These are phyloP conservation scores for Naso thynnoides DNA, from an alignment of 2,797 vertebrate species.

Conservation along the genomic window DNA sequence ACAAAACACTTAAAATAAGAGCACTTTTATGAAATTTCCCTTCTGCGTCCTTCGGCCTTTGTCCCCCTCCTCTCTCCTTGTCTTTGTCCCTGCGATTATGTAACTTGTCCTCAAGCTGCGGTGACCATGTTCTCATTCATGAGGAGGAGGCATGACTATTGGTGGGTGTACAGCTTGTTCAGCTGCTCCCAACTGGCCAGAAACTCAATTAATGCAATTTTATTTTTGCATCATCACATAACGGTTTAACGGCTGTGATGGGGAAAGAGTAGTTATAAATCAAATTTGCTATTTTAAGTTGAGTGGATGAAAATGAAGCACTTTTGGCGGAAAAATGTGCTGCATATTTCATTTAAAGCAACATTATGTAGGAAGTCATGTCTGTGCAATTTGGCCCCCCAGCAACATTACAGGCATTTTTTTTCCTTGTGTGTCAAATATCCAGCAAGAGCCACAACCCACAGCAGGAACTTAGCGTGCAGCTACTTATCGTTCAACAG, in stretches of 20 bases:
- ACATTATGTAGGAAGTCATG: no score
- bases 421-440: no score
- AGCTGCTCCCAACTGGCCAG: background rate
- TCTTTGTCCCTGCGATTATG: slow-evolving; percentile 21
- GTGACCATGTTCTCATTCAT: slow-evolving; percentile 26
- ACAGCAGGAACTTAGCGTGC: no score
- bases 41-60: background rate
- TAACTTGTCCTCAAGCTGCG: slow-evolving; percentile 34
- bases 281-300: background rate
- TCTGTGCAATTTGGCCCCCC: no score
- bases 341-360: background rate
- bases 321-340: background rate
- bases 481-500: no score
- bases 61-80: background rate
- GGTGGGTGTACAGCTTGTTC: slow-evolving; percentile 32
- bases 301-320: background rate
- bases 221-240: slow-evolving; percentile 4
- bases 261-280: background rate
- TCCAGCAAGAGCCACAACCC: no score
- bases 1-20: background rate
- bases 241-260: background rate
- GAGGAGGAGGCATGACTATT: slow-evolving; percentile 23
- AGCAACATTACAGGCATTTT: no score
- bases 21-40: slow-evolving; percentile 7
- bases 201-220: background rate